Evolutionary conservation across 2,797 vertebrate species (phyloP).

Genomic region (Ibycter americanus): DNA sequence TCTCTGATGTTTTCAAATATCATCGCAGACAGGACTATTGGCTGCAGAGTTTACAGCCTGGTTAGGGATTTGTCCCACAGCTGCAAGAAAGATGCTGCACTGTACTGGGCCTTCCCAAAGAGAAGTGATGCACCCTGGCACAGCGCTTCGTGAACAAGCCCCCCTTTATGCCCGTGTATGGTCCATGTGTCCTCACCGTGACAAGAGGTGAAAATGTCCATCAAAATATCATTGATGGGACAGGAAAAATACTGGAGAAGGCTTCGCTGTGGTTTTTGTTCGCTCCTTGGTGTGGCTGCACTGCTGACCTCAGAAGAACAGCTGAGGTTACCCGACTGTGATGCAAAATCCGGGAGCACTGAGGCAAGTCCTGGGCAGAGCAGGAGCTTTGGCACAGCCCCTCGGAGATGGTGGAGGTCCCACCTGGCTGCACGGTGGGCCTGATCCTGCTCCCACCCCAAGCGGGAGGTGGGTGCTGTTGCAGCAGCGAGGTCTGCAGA

Average conservation of each 20-base stretch:
- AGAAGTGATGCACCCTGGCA: background rate
- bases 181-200: background rate
- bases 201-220: background rate
- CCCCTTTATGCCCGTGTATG: background rate
- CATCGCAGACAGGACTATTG: fast-evolving
- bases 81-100: background rate
- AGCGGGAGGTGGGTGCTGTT: background rate
- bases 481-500: background rate
- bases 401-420: background rate
- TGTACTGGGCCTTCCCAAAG: fast-evolving
- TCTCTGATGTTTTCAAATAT: background rate
- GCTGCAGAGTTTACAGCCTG: background rate
- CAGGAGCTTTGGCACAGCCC: background rate
- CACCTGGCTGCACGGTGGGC: background rate
- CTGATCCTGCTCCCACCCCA: background rate
- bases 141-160: background rate
- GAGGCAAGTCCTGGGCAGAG: background rate
- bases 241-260: background rate
- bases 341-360: background rate
- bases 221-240: background rate
- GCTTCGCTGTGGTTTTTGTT: background rate
- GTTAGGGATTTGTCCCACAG: background rate
- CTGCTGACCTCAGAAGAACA: background rate
- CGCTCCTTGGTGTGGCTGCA: fast-evolving
- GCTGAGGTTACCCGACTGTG: background rate